phyloP scores from a whole-genome alignment of 1,140 invertebrate genomes.

The Rhyacophila brunnea region DNA sequence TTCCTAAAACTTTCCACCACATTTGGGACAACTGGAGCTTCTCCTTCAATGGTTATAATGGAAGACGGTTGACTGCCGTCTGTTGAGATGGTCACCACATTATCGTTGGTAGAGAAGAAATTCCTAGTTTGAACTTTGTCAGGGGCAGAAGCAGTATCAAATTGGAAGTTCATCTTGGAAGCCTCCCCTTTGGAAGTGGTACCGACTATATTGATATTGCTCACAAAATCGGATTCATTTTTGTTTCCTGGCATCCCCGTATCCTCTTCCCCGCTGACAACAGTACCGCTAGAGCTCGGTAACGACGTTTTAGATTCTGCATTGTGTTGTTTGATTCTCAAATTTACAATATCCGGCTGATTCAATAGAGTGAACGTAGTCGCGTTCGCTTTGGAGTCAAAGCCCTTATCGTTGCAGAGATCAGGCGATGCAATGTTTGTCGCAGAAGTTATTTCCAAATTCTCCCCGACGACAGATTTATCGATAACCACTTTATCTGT shows the following conservation, averaged over 20 bases:
- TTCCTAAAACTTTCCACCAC: constrained; percentile 42
- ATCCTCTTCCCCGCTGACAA: background rate
- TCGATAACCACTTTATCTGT: no score
- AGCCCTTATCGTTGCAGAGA: constrained; percentile 39
- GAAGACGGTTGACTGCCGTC: constrained; percentile 36
- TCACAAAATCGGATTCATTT: constrained; percentile 46
- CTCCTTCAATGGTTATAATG: constrained; percentile 35
- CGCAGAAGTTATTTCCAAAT: constrained; percentile 5
- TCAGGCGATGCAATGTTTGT: constrained; percentile 20
- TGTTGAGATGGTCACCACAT: constrained; percentile 51
- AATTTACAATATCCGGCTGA: constrained; percentile 53
- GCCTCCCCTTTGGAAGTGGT: constrained; percentile 46
- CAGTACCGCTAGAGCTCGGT: background rate
- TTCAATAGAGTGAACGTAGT: constrained; percentile 49
- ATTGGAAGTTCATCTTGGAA: constrained; percentile 27
- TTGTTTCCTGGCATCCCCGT: constrained; percentile 35
- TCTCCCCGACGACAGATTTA: background rate
- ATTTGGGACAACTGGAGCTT: constrained; percentile 17
- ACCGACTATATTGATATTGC: constrained; percentile 49
- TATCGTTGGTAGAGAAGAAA: constrained; percentile 35
- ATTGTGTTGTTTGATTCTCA: constrained; percentile 44
- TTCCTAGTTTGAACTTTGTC: constrained; percentile 24
- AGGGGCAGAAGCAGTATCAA: constrained; percentile 13
- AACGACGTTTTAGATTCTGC: background rate
- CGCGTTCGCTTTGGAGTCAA: constrained; percentile 40